Evolutionary conservation across 2,888 invertebrate species (phyloP), one percentile per base, ranked within the genome.

Genomic region (Drosophila engyochracea): DNA sequence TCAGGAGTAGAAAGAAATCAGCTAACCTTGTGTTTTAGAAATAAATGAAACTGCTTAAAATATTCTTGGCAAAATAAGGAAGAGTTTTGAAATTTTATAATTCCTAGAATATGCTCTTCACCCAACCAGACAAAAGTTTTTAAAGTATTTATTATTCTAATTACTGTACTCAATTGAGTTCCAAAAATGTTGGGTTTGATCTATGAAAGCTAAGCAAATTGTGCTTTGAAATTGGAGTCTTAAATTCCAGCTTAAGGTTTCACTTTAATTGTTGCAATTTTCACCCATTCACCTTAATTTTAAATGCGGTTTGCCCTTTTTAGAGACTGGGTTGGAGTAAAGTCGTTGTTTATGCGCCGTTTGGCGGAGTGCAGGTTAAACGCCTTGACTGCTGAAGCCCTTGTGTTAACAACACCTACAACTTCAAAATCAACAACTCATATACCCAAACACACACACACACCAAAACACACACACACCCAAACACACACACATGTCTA

Each of bases 211-310:
- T 25, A 19, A 19, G 4, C 4, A 30, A 68, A 22, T n/a, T 58
- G 28, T 19, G 28, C 28, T 9, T 19, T 3, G 14, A 44, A 28
- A 30, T 19, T 25, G 9, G 4, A 41, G 33, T 22, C 58, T 58
- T 64, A 1, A 28, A 37, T 12, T 3, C 37, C 55, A 2, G 25
- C 35, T 28, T 30, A 66, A 54, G 65, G 53, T 52, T 75, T 82
- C 59, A 60, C 14, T 60, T 81, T 60, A 76, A 81, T 79, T 83
- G 83, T 80, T 75, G 74, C 85, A 73, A 66, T 19, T 71, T 73
- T 61, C 31, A 35, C 51, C 65, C 64, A 53, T 59, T 58, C 33
- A 35, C 49, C n/a, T 28, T 10, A 28, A 30, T 9, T 51, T 67
- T 62, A 52, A 74, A 64, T 58, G 14, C 2, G 35, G 2, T 16